Base-by-base conservation (phyloP, 2,888 invertebrate genomes). In the Ophioninae sp. region DNA sequence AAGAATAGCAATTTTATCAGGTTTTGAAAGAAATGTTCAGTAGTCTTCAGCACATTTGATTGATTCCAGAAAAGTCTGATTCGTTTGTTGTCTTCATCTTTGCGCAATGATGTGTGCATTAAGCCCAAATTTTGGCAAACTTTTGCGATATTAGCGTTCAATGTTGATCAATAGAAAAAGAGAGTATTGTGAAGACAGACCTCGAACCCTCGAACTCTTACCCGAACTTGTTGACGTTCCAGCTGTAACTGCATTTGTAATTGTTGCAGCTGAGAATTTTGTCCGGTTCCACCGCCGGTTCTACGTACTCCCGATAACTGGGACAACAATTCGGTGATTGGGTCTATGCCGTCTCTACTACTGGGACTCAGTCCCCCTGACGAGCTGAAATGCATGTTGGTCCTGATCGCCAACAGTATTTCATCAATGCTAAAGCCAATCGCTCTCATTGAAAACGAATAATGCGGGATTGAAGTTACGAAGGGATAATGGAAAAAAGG, bases 341-440 rank as follows among this genome's bases (percentile, higher is more conserved):
- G 99, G 94, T 99, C 99, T 92, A 98, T 98, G 86, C 97, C 96
- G 93, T 98, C 98, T 89, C 98, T 96, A 90, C 97, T 97, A 90
- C 96, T 97, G 88, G 98, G 98, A 90, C 97, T 96, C 90, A 98
- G 95, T 85, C 97, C 97, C 89, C 96, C 96, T 88, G 97, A 96
- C 88, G 97, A 96, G 94, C 97, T 97, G 94, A 98, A 98, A 94
- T 98, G 98, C 98, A 98, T 98, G 93, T 98, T 98, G 89, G 97
- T 96, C 91, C 93, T 93, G 86, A 83, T 87, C 85, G 87, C 87
- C 86, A 87, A 41, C 87, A 88, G 17, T 7, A 59, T 59, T 59
- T 10, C 20, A n/a, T 64, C 37, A 30, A 64, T 30, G 37, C 23
- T 30, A 7, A 64, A 37, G 23, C 30, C 37, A 30, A 64, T 17